Evolutionary conservation across 37 sponge, comb jelly and placozoan species (phyloP).

Genomic region (Aplysina aerophoba): DNA sequence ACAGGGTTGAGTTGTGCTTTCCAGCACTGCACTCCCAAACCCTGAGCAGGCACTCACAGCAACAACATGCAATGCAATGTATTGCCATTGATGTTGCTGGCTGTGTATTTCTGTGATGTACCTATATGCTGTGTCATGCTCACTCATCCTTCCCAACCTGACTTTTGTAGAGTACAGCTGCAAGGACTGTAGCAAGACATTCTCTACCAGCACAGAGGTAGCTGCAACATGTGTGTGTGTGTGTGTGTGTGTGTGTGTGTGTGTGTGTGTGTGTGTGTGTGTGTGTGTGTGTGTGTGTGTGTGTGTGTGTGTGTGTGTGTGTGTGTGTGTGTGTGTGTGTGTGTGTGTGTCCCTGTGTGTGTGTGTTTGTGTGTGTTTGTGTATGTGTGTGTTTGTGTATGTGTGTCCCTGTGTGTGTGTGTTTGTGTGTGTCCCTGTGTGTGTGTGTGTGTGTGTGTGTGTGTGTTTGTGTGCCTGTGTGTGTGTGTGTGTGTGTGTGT

Average conservation of each 20-base stretch:
- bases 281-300: neutral
- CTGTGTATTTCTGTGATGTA: too few relatives aligned
- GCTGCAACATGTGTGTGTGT: neutral
- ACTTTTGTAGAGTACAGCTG: neutral
- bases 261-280: slow-evolving; percentile 8
- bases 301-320: neutral
- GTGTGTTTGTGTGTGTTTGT: neutral
- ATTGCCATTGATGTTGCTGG: too few relatives aligned
- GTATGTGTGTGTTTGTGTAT: neutral
- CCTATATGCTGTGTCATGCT: neutral
- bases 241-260: neutral
- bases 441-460: neutral
- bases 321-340: neutral
- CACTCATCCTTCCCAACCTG: neutral
- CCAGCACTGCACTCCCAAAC: too few relatives aligned
- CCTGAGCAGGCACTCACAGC: too few relatives aligned
- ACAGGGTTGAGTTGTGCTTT: too few relatives aligned
- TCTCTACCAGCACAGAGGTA: neutral
- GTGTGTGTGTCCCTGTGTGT: neutral
- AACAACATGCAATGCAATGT: too few relatives aligned
- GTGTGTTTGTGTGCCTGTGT: neutral
- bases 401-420: neutral
- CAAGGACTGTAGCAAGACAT: slow-evolving; percentile 4
- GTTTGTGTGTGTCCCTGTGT: slow-evolving; percentile 1
- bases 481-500: too few relatives aligned